Percentiles rank a stretch among this genome's conserved stretches.
phyloP scores from a whole-genome alignment of 2,888 invertebrate species.

The Callimorpha dominula region DNA sequence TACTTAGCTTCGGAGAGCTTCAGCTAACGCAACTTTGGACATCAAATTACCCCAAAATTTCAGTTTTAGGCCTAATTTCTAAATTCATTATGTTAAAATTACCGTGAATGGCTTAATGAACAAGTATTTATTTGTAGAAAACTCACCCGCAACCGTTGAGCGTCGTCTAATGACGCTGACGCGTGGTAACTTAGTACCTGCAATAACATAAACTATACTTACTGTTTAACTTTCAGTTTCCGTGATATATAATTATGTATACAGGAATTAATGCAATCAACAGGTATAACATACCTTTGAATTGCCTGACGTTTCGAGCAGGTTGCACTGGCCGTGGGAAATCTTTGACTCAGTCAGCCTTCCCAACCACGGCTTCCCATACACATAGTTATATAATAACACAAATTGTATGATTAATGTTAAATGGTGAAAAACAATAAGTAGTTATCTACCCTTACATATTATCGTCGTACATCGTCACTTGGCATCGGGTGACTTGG shows the following conservation, averaged over 20 bases:
- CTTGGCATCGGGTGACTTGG: too few species aligned
- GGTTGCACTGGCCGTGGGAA: too few species aligned
- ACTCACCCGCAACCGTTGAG: constrained; percentile 93
- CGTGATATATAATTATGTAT: too few species aligned
- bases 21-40: constrained; percentile 15
- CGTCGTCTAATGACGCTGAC: constrained; percentile 96
- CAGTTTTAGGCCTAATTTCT: background rate
- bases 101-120: background rate
- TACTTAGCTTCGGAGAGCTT: constrained; percentile 31
- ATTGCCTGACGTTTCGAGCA: too few species aligned
- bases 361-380: too few species aligned
- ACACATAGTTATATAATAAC: constrained; percentile 40
- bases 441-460: background rate
- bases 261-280: too few species aligned
- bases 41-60: background rate
- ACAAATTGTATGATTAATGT: constrained; percentile 31
- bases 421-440: constrained; percentile 17
- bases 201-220: constrained; percentile 42
- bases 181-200: constrained; percentile 96
- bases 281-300: too few species aligned
- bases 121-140: constrained; percentile 30
- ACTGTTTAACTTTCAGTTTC: too few species aligned
- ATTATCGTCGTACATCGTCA: too few species aligned
- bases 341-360: too few species aligned
- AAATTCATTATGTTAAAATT: background rate